Evolutionary conservation across 2,113 vertebrate genomes (phyloP).

Genomic region (Chlamydotis undulata): DNA sequence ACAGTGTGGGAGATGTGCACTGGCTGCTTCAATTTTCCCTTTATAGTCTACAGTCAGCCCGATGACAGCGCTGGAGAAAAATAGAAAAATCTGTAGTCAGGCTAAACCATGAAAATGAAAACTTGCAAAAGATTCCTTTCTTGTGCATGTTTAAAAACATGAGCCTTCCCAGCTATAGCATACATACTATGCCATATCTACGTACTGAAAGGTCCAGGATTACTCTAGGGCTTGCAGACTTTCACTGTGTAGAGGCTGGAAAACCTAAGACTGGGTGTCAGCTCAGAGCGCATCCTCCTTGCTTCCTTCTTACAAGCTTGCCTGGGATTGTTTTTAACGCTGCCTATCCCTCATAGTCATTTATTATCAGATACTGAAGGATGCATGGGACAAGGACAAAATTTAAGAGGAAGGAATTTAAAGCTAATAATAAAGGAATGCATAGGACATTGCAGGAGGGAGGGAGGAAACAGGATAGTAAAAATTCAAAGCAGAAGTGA

Average conservation of each 20-base stretch:
- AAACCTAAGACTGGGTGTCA: background rate
- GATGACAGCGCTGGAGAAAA: fast-evolving
- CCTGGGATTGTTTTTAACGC: background rate
- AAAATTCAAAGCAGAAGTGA: background rate
- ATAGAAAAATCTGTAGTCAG: background rate
- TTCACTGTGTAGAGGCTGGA: background rate
- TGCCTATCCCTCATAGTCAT: background rate
- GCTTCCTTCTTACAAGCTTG: background rate
- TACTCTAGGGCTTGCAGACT: background rate
- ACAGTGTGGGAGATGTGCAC: background rate
- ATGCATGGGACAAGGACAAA: background rate
- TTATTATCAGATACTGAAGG: background rate
- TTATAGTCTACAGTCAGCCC: background rate
- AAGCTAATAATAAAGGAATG: background rate
- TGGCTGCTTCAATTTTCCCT: background rate
- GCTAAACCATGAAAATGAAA: background rate
- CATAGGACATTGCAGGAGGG: background rate
- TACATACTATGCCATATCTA: background rate
- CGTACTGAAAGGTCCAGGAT: background rate
- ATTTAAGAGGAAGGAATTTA: background rate
- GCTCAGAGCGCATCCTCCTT: background rate
- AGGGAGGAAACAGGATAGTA: background rate
- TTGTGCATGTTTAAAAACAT: background rate
- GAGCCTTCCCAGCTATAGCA: background rate
- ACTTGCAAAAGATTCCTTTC: background rate